phyloP scores from a whole-genome alignment of 2,797 vertebrate genomes.

The Heliangelus exortis region DNA sequence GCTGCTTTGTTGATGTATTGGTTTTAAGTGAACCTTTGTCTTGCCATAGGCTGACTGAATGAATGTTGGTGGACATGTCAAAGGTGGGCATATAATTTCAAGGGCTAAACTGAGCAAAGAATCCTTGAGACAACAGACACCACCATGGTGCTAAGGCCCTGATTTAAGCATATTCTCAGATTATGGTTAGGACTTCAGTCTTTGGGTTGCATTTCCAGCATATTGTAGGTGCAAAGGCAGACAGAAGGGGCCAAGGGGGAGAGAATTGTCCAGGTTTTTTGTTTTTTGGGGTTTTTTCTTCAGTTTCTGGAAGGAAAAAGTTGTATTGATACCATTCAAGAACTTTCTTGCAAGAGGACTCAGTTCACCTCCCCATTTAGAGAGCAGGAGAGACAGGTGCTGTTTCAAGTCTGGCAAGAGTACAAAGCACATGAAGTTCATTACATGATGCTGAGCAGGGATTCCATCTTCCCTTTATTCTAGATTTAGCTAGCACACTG shows the following conservation, averaged over 20 bases:
- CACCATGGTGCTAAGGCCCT: background rate
- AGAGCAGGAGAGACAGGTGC: background rate
- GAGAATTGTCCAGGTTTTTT: background rate
- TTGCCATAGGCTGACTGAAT: background rate
- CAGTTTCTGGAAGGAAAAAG: background rate
- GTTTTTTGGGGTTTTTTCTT: background rate
- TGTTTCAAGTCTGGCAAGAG: conserved; percentile 1
- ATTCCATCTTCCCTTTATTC: background rate
- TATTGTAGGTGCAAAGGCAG: background rate
- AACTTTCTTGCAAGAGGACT: background rate
- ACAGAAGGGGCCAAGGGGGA: accelerated
- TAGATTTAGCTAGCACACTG: background rate
- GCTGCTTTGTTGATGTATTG: background rate
- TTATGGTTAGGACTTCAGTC: background rate
- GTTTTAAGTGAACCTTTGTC: background rate
- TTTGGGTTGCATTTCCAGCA: background rate
- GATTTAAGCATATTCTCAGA: background rate
- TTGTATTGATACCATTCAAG: background rate
- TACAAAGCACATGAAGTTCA: background rate
- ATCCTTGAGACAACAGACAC: background rate
- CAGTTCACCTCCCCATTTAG: background rate
- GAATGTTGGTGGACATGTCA: background rate
- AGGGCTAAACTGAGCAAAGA: background rate
- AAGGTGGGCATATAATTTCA: conserved; percentile 11
- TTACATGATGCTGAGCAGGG: background rate